Base-by-base conservation (phyloP, 2,797 vertebrate species). In the Carcharodon carcharias region DNA sequence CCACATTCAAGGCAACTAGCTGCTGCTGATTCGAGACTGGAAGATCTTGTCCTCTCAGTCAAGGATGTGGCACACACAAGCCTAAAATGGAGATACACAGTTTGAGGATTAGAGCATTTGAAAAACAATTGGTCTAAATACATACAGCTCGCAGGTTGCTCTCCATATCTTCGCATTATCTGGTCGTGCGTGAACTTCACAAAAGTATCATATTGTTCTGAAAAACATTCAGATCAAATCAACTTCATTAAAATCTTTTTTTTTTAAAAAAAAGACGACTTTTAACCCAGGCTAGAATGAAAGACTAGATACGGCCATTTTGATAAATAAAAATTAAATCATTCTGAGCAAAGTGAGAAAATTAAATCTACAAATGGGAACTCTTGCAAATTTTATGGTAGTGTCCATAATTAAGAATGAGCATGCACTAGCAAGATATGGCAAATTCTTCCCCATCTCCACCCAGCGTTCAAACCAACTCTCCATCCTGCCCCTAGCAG, bases 111-210 rank as follows among this genome's bases (percentile, higher is more conserved):
- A 93, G 45, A 96, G 4, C n/a, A 61, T 45, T 82, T n/a, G 31
- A 95, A 96, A 45, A 88, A 97, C 63, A 7, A 95, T 65, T 96
- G 97, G 67, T 96, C 82, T 92, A 45, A 97, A 97, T 97, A 99
- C 99, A 99, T 97, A 99, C 99, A 99, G 97, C 99, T 99, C 92
- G 99, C 99, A 97, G 99, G 99, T 98, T 99, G 99, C 98, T 99
- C 99, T 97, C 99, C 99, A 96, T 99, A 99, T 98, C 99, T 97
- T 98, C 99, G 98, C 99, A 99, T 99, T 97, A 99, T 98, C 31
- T 99, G 99, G 97, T 99, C 99, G 97, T 99, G 99, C 96, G 99
- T 99, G 98, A 99, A 99, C 98, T 99, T 99, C 98, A 99, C 99
- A 97, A 99, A 99, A 0, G 99, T 98, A 96, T 99, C 99, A 71